Conservation (phyloP, 2,888 invertebrate species). For the Microplitis deprimator region DNA sequence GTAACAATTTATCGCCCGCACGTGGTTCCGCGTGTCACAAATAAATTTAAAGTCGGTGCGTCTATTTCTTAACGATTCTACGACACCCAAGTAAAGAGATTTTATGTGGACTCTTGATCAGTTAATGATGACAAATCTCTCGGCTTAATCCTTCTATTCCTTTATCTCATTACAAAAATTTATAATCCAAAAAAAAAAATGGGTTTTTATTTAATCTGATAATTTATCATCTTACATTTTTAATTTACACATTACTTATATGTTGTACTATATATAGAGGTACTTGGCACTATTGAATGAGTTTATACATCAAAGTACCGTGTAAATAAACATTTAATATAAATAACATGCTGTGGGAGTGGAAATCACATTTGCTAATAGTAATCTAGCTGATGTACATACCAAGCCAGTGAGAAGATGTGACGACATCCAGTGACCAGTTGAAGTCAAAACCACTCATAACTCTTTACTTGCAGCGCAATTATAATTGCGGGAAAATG, state of each 20-base stretch:
- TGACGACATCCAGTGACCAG: conserved; percentile 42
- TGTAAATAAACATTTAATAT: background rate
- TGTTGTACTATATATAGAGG: too few species aligned
- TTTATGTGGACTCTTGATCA: conserved; percentile 25
- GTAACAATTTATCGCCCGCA: conserved; percentile 42
- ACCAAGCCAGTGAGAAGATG: background rate
- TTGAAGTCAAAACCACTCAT: conserved; percentile 54
- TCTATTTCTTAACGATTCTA: conserved; percentile 29
- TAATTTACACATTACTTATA: too few species aligned
- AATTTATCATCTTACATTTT: too few species aligned
- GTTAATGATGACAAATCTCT: conserved; percentile 22
- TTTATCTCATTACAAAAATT: background rate
- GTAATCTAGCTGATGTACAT: background rate
- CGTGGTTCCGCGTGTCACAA: conserved; percentile 46
- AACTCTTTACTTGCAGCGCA: conserved; percentile 48
- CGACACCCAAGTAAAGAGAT: conserved; percentile 14
- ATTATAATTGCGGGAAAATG: conserved; percentile 51
- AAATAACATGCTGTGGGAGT: background rate
- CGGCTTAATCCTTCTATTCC: background rate
- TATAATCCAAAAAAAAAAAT: too few species aligned
- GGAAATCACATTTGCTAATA: conserved; percentile 7
- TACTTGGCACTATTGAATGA: background rate
- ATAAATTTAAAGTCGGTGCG: conserved; percentile 40
- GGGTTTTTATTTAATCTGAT: too few species aligned
- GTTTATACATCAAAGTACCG: background rate